A percentile compares a stretch with the other conserved stretches of the same genome.
Evolutionary conservation across 2,113 vertebrate species (phyloP).

Genomic region (Cyprinodon brontotheroides): DNA sequence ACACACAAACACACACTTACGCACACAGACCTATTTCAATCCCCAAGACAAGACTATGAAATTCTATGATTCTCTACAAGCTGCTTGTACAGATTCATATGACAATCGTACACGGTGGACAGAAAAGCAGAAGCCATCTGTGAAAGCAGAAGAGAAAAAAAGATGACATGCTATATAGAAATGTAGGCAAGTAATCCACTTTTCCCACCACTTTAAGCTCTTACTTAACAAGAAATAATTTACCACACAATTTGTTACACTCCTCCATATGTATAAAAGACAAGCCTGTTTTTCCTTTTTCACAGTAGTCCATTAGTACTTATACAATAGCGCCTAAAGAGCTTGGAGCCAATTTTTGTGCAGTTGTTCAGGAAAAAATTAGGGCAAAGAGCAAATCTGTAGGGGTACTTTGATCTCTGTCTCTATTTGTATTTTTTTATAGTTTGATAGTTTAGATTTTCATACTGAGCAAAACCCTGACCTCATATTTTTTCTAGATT

Average conservation of each 20-base stretch:
- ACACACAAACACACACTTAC: slow-evolving; percentile 1
- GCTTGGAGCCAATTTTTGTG: neutral
- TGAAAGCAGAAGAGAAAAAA: neutral
- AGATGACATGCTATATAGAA: neutral
- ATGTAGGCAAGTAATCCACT: slow-evolving; percentile 2
- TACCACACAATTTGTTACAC: slow-evolving; percentile 20
- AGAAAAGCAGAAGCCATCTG: neutral
- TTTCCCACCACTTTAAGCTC: slow-evolving; percentile 28
- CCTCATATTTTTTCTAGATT: neutral
- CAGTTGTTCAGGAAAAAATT: slow-evolving; percentile 26
- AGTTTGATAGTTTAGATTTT: neutral
- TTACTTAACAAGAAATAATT: slow-evolving; percentile 10
- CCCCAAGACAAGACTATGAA: neutral
- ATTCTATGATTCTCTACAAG: neutral
- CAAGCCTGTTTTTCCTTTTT: neutral
- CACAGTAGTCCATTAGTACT: slow-evolving; percentile 20
- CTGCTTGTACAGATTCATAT: neutral
- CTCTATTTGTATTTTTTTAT: slow-evolving; percentile 28
- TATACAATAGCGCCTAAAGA: neutral
- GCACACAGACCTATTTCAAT: slow-evolving; percentile 1
- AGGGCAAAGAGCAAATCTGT: slow-evolving; percentile 30
- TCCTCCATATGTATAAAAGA: slow-evolving; percentile 13
- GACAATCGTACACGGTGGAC: neutral
- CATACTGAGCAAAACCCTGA: neutral
- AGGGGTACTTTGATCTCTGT: slow-evolving; percentile 38